Evolutionary conservation across 2,113 vertebrate genomes (phyloP).

Genomic region (Apeltes quadracus): DNA sequence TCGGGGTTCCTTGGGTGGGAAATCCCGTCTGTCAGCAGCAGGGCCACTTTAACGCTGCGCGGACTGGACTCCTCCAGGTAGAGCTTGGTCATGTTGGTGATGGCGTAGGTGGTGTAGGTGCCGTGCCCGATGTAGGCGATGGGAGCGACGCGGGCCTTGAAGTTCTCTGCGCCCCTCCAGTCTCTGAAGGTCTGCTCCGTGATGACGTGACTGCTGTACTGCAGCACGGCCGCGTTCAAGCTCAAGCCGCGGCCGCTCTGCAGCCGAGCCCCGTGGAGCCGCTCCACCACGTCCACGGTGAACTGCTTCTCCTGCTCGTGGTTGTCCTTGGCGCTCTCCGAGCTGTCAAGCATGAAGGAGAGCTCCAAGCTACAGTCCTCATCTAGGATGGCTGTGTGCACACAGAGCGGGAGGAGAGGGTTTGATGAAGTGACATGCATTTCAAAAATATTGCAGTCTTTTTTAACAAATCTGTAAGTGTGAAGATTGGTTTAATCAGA

Average conservation of each 20-base stretch:
- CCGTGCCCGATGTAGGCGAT: slow-evolving; percentile 89
- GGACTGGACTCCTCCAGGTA: slow-evolving; percentile 84
- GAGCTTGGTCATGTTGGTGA: slow-evolving; percentile 91
- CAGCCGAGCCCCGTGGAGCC: slow-evolving; percentile 82
- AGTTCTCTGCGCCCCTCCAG: slow-evolving; percentile 86
- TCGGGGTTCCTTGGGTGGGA: slow-evolving; percentile 91
- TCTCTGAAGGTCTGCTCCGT: slow-evolving; percentile 88
- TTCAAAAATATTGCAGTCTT: background rate
- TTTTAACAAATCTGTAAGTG: background rate
- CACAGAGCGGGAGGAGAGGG: slow-evolving; percentile 9
- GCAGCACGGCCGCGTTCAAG: slow-evolving; percentile 86
- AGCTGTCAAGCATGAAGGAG: slow-evolving; percentile 91
- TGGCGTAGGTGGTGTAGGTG: slow-evolving; percentile 91
- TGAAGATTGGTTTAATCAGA: background rate
- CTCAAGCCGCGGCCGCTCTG: slow-evolving; percentile 81
- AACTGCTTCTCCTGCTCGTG: slow-evolving; percentile 89
- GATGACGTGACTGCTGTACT: slow-evolving; percentile 91
- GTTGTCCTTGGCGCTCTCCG: slow-evolving; percentile 88
- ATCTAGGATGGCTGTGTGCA: slow-evolving; percentile 78
- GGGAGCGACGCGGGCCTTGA: slow-evolving; percentile 82
- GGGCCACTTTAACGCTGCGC: slow-evolving; percentile 81
- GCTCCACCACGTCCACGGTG: slow-evolving; percentile 84
- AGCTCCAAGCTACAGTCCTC: slow-evolving; percentile 89
- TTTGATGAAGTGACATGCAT: background rate
- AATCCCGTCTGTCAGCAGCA: slow-evolving; percentile 87